Percentiles rank a stretch among this genome's conserved stretches.
Evolutionary conservation across 2,888 invertebrate species (phyloP).

Genomic region (Drosophila gaucha): DNA sequence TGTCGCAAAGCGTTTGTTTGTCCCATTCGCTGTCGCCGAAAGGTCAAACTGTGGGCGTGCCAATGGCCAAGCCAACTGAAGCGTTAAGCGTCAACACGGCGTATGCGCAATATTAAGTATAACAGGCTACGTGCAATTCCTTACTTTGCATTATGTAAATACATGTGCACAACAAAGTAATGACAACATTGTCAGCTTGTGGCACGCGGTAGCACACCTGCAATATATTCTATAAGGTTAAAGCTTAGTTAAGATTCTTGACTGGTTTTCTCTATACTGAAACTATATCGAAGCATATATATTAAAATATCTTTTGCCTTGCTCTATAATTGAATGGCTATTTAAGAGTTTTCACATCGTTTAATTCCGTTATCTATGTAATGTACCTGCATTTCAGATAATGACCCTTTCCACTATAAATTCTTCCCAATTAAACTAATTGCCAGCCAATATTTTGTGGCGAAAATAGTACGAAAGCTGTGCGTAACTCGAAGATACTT

Average conservation of each 20-base stretch:
- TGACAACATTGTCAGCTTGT: conserved; percentile 11
- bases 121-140: conserved; percentile 11
- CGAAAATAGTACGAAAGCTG: conserved; percentile 1
- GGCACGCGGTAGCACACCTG: not conserved
- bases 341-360: conserved; percentile 5
- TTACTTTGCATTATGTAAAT: conserved; percentile 42
- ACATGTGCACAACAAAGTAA: conserved; percentile 35
- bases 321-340: not conserved
- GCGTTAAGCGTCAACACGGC: conserved; percentile 48
- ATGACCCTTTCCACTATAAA: conserved; percentile 17
- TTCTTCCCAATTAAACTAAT: conserved; percentile 52
- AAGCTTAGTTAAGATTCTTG: not conserved
- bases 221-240: too few species aligned
- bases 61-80: conserved; percentile 24
- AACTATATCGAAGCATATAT: too few species aligned
- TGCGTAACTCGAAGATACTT: conserved; percentile 18
- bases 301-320: not conserved
- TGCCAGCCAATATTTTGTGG: conserved; percentile 32
- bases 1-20: conserved; percentile 45
- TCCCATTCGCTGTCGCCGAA: conserved; percentile 20
- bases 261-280: not conserved
- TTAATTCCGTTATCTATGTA: not conserved
- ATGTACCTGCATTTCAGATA: conserved; percentile 14
- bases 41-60: conserved; percentile 48
- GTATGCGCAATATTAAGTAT: conserved; percentile 40